Conservation (phyloP, 2,113 vertebrate genomes). For the Brachypteracias leptosomus region DNA sequence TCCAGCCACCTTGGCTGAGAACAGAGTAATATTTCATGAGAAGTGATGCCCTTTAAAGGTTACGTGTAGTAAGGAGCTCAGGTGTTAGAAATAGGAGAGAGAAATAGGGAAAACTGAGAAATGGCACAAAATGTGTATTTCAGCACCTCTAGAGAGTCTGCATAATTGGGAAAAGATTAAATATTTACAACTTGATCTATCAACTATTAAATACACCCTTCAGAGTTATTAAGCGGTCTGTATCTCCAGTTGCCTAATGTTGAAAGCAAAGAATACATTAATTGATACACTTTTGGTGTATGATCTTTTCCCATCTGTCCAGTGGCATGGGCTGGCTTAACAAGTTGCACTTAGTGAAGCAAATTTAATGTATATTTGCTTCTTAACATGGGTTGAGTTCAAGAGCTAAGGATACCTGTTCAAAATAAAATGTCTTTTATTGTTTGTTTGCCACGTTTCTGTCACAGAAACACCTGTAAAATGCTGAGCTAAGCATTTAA, state of each 20-base stretch:
- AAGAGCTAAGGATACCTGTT: neutral
- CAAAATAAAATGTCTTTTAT: neutral
- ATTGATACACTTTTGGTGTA: neutral
- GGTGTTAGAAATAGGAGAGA: neutral
- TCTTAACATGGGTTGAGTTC: neutral
- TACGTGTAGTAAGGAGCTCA: neutral
- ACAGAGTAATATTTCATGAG: neutral
- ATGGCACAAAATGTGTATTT: neutral
- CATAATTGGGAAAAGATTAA: neutral
- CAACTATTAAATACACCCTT: neutral
- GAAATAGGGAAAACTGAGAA: neutral
- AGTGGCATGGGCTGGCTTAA: neutral
- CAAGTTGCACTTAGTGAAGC: neutral
- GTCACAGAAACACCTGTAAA: neutral
- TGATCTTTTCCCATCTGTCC: neutral
- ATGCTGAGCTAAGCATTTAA: neutral
- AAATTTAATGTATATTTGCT: neutral
- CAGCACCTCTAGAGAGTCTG: neutral
- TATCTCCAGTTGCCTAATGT: neutral
- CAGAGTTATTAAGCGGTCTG: neutral
- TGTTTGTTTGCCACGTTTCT: neutral
- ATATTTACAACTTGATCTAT: neutral
- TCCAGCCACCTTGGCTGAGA: neutral
- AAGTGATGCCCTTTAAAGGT: neutral
- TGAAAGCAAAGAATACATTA: neutral